These are phyloP conservation scores for Catamblyrhynchus diadema DNA, from an alignment of 2,797 vertebrate genomes.

Conservation along the genomic window DNA sequence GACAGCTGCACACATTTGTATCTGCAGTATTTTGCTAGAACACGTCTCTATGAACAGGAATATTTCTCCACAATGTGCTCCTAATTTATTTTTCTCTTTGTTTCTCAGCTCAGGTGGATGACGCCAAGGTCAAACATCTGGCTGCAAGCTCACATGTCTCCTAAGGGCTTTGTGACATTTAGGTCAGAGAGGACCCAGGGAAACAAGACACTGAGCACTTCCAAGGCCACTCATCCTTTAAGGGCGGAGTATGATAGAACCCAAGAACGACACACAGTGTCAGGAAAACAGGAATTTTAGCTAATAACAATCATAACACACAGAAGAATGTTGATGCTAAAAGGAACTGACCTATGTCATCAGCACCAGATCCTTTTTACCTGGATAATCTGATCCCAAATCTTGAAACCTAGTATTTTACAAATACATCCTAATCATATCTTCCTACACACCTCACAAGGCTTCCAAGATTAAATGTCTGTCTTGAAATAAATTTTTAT, in stretches of 20 bases:
- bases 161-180: not conserved
- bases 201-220: not conserved
- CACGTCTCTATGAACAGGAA: not conserved
- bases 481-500: not conserved
- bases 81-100: not conserved
- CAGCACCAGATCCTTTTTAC: not conserved
- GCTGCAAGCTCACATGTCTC: not conserved
- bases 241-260: not conserved
- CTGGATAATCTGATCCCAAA: not conserved
- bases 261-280: not conserved
- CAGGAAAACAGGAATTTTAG: not conserved
- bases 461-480: not conserved
- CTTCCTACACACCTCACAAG: not conserved
- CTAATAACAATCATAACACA: not conserved
- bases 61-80: not conserved
- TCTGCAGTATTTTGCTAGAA: not conserved
- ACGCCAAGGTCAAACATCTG: not conserved
- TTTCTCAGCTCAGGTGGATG: not conserved
- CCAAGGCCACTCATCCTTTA: not conserved
- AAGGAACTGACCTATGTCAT: not conserved
- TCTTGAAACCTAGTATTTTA: not conserved
- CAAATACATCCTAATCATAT: not conserved
- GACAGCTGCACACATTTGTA: not conserved
- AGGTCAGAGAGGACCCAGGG: not conserved
- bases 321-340: not conserved